phyloP scores from a whole-genome alignment of 2,113 vertebrate species.

The Turnix velox region DNA sequence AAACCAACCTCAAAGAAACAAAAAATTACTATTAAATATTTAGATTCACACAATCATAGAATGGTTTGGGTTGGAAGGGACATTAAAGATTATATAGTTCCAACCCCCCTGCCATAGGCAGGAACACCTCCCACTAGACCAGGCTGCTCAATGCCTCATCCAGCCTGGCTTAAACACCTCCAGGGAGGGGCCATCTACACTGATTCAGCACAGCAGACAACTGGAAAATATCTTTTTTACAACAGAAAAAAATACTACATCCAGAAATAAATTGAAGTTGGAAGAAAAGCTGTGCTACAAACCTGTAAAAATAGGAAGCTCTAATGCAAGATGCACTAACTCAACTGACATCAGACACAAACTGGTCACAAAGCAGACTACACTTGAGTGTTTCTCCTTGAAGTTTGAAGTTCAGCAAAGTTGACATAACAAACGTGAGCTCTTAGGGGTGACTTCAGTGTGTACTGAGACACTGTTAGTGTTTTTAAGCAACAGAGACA shows the following conservation, averaged over 20 bases:
- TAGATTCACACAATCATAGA: too few species aligned
- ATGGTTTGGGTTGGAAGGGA: too few species aligned
- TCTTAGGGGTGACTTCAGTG: neutral
- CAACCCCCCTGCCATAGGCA: too few species aligned
- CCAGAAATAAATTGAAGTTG: conserved; percentile 18
- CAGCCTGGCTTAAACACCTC: too few species aligned
- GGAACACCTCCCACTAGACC: too few species aligned
- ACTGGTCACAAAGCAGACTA: neutral
- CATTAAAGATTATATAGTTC: too few species aligned
- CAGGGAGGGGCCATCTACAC: too few species aligned
- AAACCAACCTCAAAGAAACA: neutral
- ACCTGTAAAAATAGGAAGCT: neutral
- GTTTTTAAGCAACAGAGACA: conserved; percentile 28
- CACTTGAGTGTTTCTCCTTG: neutral
- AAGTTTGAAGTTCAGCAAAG: conserved; percentile 14
- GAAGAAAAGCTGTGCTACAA: neutral
- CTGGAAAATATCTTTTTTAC: neutral
- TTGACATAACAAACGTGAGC: neutral
- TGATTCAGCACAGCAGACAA: neutral
- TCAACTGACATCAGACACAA: neutral
- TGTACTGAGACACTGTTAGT: fast-evolving
- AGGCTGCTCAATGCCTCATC: too few species aligned
- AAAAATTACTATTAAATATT: too few species aligned
- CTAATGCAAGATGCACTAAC: neutral
- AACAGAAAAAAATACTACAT: neutral